Evolutionary conservation across 2,888 invertebrate genomes (phyloP), one percentile per base, ranked within the genome.

Genomic region (Scelioninae gen. 2): DNA sequence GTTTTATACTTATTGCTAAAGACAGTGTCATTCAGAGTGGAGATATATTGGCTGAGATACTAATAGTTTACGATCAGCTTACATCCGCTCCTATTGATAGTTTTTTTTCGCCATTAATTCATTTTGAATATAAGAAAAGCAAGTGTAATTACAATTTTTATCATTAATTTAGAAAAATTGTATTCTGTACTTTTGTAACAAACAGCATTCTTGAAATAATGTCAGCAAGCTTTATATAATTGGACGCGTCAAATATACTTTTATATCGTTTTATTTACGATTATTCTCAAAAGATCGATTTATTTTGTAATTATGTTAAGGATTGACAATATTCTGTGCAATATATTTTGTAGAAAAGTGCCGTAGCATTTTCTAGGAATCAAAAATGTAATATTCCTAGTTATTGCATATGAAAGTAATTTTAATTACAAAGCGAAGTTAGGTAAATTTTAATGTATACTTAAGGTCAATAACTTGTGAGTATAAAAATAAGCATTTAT

Each of bases 291-390:
- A 31, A 35, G 10, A 1, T n/a, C 9, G 35, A 4, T 19, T 33
- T 13, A 45, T 37, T 19, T 57, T 46, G 37, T 46, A 41, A 63
- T 63, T 63, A 43, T 41, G 7, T 45, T 53, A 53, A n/a, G 7
- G 31, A 45, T 19, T 50, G 28, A 15, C 37, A 37, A 45, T 6
- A 13, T 45, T 46, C 10, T 39, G 67, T 57, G 57, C 57, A 67
- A 68, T 68, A 68, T 58, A 68, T 3, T 28, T 28, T 41, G 25
- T 68, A 68, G 50, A 41, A 43, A 50, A 41, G 48, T 65, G 55
- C 39, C 48, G 65, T 65, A 65, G 52, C 31, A 65, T 46, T 57
- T 65, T 53, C 28, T 53, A 46, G 37, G 37, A 16, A 53, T 48
- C 13, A 15, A 46, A 46, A 16, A 60, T 41, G 18, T 33, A 43